Base-by-base conservation (phyloP, 2,888 invertebrate genomes). In the Lasioglossum calceatum region DNA sequence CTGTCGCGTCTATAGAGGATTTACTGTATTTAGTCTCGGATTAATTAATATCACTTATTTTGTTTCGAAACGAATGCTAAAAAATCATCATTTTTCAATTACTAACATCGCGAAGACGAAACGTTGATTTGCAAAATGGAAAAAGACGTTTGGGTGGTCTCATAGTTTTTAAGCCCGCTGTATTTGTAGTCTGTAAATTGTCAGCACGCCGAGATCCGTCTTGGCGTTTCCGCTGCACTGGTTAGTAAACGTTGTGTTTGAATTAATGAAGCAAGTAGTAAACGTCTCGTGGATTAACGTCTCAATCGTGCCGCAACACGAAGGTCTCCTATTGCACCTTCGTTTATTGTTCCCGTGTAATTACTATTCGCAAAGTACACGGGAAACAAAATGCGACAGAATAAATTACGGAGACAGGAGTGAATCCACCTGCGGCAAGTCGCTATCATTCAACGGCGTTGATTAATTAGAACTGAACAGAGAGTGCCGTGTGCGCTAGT, bases 181-280 rank as follows among this genome's bases (percentile, higher is more conserved):
- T 64, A 67, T 76, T 81, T 14, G 72, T 39, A 54, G 12, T 36
- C n/a, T 23, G 61, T 10, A 36, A 72, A 19, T 79, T 61, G 32
- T 61, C 27, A 39, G 27, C 16, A 36, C 36, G 54, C 7, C 77
- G n/a, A 3, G 32, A 32, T 23, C 23, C 27, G 1, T 19, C 77
- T 27, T 27, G 5, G 44, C 36, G 23, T 61, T 74, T 64, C 61
- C 61, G 19, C 54, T 4, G 39, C 61, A n/a, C 64, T 8, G 39
- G n/a, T 61, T 16, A 19, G 19, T 71, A 50, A 74, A 23, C 70
- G 75, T 67, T 44, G 72, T 54, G 72, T 50, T 70, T 27, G 67
- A 85, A 80, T 85, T 84, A 85, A 85, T 72, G 75, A 42, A 32
- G 76, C 79, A 39, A 70, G 70, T 70, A 70, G 85, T 42, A 71